A percentile compares a stretch with the other conserved stretches of the same genome.
Evolutionary conservation across 37 sponge, comb jelly and placozoan genomes (phyloP).

Genomic region (Agelas oroides): DNA sequence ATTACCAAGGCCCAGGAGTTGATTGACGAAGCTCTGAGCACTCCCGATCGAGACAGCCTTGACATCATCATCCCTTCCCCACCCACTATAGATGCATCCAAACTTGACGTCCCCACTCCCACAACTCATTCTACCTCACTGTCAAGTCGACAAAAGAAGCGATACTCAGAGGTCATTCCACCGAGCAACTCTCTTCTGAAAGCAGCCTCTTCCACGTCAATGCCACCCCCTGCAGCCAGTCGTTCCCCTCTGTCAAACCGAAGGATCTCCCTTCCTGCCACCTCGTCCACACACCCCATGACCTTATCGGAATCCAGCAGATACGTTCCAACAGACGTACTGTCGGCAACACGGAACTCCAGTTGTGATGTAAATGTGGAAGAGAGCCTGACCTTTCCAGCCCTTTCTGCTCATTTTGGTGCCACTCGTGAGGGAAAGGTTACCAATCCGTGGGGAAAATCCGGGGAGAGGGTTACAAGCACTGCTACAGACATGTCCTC

Average conservation of each 20-base stretch:
- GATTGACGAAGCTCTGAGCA: constrained; percentile 82
- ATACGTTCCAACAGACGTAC: constrained; percentile 23
- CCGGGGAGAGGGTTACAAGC: neutral
- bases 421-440: neutral
- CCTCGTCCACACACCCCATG: neutral
- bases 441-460: neutral
- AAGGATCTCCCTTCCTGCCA: neutral
- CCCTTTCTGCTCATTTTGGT: neutral
- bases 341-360: neutral
- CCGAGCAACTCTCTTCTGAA: neutral
- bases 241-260: neutral
- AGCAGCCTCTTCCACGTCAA: neutral
- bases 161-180: constrained; percentile 1
- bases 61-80: constrained; percentile 7
- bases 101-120: neutral
- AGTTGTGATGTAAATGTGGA: neutral
- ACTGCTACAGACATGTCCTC: neutral
- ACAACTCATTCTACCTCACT: neutral
- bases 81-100: neutral
- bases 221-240: neutral
- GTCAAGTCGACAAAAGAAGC: neutral
- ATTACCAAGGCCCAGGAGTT: constrained; percentile 73
- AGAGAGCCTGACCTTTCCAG: neutral
- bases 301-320: constrained; percentile 37
- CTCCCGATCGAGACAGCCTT: constrained; percentile 38